Percentiles rank a stretch among this genome's conserved stretches.
phyloP scores from a whole-genome alignment of 2,797 vertebrate species.

The Nyctibius grandis region DNA sequence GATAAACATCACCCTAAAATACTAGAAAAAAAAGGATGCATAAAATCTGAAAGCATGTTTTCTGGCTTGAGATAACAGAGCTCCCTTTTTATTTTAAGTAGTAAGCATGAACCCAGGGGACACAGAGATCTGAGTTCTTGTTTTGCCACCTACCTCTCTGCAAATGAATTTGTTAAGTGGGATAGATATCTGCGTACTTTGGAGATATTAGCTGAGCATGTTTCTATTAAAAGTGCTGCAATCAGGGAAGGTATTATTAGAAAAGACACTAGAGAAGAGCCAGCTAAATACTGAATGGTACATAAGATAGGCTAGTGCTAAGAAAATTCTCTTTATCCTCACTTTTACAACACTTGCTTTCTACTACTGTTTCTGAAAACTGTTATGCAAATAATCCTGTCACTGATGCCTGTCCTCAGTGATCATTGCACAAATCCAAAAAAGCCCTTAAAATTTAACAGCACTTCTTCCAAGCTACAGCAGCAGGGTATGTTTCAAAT shows the following conservation, averaged over 20 bases:
- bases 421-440: not conserved
- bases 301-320: not conserved
- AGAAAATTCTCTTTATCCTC: not conserved
- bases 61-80: constrained; percentile 12
- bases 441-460: constrained; percentile 9
- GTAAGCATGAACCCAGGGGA: not conserved
- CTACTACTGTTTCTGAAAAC: not conserved
- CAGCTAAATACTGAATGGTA: not conserved
- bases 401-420: not conserved
- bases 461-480: not conserved
- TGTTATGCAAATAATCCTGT: not conserved
- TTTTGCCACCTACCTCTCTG: not conserved
- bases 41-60: not conserved
- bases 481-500: constrained; percentile 18
- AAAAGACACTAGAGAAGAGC: not conserved
- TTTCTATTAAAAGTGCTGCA: not conserved
- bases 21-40: not conserved
- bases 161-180: not conserved
- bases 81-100: not conserved
- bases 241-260: not conserved
- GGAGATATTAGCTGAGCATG: not conserved
- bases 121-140: not conserved
- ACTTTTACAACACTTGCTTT: not conserved
- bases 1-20: not conserved
- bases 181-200: not conserved